Base-by-base conservation (phyloP, 2,888 invertebrate genomes). In the Phengaris arion region DNA sequence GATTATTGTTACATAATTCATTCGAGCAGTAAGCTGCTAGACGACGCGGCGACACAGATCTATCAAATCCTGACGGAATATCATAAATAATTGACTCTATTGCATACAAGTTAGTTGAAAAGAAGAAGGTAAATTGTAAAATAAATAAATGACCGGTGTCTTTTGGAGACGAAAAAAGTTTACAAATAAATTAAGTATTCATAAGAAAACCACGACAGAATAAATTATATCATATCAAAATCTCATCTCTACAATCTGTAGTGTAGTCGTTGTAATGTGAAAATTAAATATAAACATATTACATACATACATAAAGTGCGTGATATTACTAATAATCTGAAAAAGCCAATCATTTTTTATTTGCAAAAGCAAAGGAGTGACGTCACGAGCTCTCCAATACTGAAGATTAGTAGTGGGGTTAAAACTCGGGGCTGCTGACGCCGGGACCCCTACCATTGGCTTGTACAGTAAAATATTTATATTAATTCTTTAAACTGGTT, bases 351-450 rank as follows among this genome's bases (percentile, higher is more conserved):
- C 84, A 85, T 87, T 87, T 90, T 92, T 91, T 90, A 87, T 87
- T 88, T 89, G 88, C 86, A 90, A 90, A 89, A 22, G 22, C 22
- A 22, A 22, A 88, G 88, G 86, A 84, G 90, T 93, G 93, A 93
- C 93, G 93, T 93, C 93, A 93, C 89, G 83, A 85, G 83, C 84
- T 85, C 82, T 84, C 79, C 80, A 85, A 89, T 88, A 83, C 88
- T 87, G 89, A 88, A 87, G 89, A 91, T 92, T 91, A 91, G 91
- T 88, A 84, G 81, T 84, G 81, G 85, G 79, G 79, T 82, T 80
- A 81, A 80, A 80, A 78, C 79, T 84, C 83, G 86, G 85, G 85
- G 84, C 85, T 81, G 84, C 86, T 85, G 85, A 85, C 86, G 83
- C 83, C 81, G 77, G 78, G 79, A 73, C 81, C 85, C 79, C 84